Conservation (phyloP, 2,797 vertebrate genomes). For the Leptodactylus fallax region DNA sequence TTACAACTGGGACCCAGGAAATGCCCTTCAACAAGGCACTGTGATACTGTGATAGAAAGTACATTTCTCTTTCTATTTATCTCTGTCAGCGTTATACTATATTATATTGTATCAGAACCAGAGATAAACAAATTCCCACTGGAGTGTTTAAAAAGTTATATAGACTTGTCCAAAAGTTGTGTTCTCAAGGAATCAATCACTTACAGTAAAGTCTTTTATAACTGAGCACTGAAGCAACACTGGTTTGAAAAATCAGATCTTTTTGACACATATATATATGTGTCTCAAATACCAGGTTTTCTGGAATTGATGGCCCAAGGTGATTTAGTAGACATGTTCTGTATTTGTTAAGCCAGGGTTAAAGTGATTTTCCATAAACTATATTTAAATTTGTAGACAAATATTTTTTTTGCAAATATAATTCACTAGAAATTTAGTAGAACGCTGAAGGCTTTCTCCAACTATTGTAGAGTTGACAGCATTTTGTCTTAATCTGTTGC, state of each 20-base stretch:
- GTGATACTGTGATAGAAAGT: constrained; percentile 46
- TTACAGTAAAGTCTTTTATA: neutral
- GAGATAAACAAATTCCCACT: constrained; percentile 10
- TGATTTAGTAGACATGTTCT: too few species aligned
- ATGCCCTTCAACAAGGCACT: constrained; percentile 56
- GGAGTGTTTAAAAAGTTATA: constrained; percentile 27
- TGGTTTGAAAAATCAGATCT: neutral
- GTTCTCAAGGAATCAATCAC: constrained; percentile 11
- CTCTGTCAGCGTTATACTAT: constrained; percentile 27
- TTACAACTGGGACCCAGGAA: constrained; percentile 49
- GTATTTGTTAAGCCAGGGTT: too few species aligned
- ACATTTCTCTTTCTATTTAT: constrained; percentile 29
- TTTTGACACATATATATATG: neutral
- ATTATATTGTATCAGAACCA: constrained; percentile 7
- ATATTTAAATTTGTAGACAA: too few species aligned
- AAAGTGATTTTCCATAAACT: too few species aligned
- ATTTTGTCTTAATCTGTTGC: too few species aligned
- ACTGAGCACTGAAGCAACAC: neutral
- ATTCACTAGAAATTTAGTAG: too few species aligned
- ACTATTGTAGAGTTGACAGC: too few species aligned
- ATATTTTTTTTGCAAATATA: too few species aligned
- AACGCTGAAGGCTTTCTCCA: too few species aligned
- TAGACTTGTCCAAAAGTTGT: neutral
- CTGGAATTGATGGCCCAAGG: too few species aligned
- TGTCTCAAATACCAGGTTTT: neutral